These are phyloP conservation scores for Salvelinus fontinalis DNA, from an alignment of 2,113 vertebrate species.

Conservation along the genomic window DNA sequence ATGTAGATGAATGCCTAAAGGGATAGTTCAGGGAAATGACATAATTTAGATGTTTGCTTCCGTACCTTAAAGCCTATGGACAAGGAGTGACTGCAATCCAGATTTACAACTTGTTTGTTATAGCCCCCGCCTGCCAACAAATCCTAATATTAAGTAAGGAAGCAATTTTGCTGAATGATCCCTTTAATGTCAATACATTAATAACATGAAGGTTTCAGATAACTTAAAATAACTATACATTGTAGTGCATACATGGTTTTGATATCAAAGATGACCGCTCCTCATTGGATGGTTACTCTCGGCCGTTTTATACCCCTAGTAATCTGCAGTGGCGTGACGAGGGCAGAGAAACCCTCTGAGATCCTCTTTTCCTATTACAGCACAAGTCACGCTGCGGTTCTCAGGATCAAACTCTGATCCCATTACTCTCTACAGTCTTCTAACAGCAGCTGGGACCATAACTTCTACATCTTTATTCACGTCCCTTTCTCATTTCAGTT, in stretches of 20 bases:
- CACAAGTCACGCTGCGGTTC: background rate
- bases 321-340: constrained; percentile 5
- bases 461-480: background rate
- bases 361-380: background rate
- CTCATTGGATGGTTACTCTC: background rate
- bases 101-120: too few species aligned
- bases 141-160: too few species aligned
- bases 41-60: too few species aligned
- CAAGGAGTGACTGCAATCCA: too few species aligned
- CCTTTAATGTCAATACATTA: background rate
- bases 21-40: background rate
- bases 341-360: background rate
- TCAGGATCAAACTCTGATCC: background rate
- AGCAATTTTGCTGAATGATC: too few species aligned
- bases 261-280: background rate
- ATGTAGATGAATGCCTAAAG: background rate
- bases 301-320: constrained; percentile 3
- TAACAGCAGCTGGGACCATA: background rate
- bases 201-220: background rate
- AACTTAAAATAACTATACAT: background rate
- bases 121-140: background rate
- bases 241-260: background rate
- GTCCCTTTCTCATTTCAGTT: background rate
- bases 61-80: too few species aligned
- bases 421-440: background rate